Percentiles rank a stretch among this genome's conserved stretches.
Evolutionary conservation across 1,140 invertebrate species (phyloP).

Genomic region (Zaprionus tsacasi): DNA sequence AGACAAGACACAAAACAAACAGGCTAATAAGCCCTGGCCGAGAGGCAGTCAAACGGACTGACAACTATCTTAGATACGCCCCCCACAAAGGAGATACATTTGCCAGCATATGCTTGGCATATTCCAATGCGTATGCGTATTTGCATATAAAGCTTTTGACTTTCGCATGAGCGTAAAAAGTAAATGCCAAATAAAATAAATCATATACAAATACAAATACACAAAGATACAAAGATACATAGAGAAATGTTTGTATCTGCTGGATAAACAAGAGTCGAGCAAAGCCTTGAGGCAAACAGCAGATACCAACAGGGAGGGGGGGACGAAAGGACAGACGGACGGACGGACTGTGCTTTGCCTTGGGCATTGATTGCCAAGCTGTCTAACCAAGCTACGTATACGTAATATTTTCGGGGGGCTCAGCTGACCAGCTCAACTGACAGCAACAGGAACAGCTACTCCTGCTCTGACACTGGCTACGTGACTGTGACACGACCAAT

Average conservation of each 20-base stretch:
- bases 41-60: slow-evolving; percentile 30
- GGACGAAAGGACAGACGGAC: background rate
- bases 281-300: slow-evolving; percentile 42
- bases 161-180: slow-evolving; percentile 69
- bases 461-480: slow-evolving; percentile 41
- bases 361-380: slow-evolving; percentile 43
- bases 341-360: slow-evolving; percentile 16
- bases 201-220: slow-evolving; percentile 39
- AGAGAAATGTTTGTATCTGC: slow-evolving; percentile 4
- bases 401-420: slow-evolving; percentile 27
- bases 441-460: slow-evolving; percentile 27
- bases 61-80: slow-evolving; percentile 50
- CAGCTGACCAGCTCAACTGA: slow-evolving; percentile 19
- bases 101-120: slow-evolving; percentile 23
- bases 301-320: background rate
- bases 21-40: slow-evolving; percentile 49
- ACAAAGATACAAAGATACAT: slow-evolving; percentile 1
- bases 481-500: slow-evolving; percentile 79
- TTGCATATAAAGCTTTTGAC: slow-evolving; percentile 76
- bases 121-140: slow-evolving; percentile 44
- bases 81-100: slow-evolving; percentile 44
- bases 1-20: slow-evolving; percentile 45
- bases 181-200: slow-evolving; percentile 77
- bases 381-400: slow-evolving; percentile 33
- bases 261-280: slow-evolving; percentile 37